Percentiles rank a stretch among this genome's conserved stretches.
Conservation (phyloP, 2,113 vertebrate species). For the Emydocephalus ijimae region DNA sequence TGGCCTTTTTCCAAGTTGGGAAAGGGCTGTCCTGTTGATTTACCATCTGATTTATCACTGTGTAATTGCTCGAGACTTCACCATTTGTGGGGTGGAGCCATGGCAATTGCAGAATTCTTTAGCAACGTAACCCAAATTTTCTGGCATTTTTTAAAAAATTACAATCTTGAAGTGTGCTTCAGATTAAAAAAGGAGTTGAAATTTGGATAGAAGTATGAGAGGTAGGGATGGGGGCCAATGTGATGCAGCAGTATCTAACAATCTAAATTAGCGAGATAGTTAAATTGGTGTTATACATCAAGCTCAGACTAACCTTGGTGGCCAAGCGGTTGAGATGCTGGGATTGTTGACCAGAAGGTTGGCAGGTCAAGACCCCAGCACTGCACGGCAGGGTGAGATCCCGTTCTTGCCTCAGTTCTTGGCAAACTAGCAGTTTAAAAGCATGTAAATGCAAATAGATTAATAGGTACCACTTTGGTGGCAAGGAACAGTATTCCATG, state of each 20-base stretch:
- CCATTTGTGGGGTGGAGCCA: not conserved
- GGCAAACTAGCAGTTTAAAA: not conserved
- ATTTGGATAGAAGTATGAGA: not conserved
- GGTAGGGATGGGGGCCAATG: too few relatives aligned
- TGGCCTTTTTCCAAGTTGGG: not conserved
- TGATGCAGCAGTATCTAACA: not conserved
- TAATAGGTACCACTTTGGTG: too few relatives aligned
- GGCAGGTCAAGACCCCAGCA: not conserved
- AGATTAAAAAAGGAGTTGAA: not conserved
- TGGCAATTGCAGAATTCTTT: not conserved
- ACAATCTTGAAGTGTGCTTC: not conserved
- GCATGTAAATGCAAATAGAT: not conserved
- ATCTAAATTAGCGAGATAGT: not conserved
- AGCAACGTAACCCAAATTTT: not conserved
- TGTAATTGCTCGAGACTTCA: not conserved
- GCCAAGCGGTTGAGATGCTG: not conserved
- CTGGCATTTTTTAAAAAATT: not conserved
- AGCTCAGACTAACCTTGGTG: not conserved
- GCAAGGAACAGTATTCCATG: too few relatives aligned
- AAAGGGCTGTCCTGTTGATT: not conserved
- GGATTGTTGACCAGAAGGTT: not conserved
- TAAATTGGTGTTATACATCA: not conserved
- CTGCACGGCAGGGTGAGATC: not conserved
- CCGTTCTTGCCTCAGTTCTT: not conserved
- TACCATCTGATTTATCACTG: not conserved